Base-by-base conservation (phyloP, 1,140 invertebrate genomes). In the Brachystomella parvula region DNA sequence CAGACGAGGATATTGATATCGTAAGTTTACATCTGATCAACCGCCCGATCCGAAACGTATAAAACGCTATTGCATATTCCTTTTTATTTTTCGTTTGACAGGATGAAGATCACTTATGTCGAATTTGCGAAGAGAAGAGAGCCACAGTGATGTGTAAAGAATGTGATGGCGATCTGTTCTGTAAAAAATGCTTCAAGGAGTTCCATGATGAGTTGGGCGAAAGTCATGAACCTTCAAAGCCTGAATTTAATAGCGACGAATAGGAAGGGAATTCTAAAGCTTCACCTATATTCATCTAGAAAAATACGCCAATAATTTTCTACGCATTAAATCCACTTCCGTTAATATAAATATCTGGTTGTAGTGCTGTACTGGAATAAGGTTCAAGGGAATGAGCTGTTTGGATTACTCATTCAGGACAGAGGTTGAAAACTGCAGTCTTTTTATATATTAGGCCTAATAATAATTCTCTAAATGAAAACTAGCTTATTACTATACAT, bases 131-230 rank as follows among this genome's bases (percentile, higher is more conserved):
- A 53, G 68, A 67, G 31, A 70, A 57, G 33, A 47, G 69, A 15
- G 71, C 71, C n/a, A 67, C 64, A 1, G 19, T 72, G 29, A 62
- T 19, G n/a, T 72, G 71, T 35, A 57, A 56, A 15, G 68, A 69
- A 63, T 72, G 71, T 67, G 71, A 72, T 53, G 59, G 39, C 21
- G 71, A 72, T 61, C 60, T 65, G 47, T 72, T 69, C 47, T 72
- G 71, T 30, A 57, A 31, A 35, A 33, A 12, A 19, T 72, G 71
- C 63, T 72, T 72, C 61, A 29, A 63, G 21, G 71, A 72, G 67
- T 66, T 70, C 49, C 71, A 72, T 44, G 61, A 30, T 3, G 71
- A 72, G 35, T 39, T 71, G 6, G 69, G 71, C 3, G 71, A 73
- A 63, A 19, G 39, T 53, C 71, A 73, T 49, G 64, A 68, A 47